phyloP scores from a whole-genome alignment of 2,113 vertebrate species.

The Semnornis frantzii region DNA sequence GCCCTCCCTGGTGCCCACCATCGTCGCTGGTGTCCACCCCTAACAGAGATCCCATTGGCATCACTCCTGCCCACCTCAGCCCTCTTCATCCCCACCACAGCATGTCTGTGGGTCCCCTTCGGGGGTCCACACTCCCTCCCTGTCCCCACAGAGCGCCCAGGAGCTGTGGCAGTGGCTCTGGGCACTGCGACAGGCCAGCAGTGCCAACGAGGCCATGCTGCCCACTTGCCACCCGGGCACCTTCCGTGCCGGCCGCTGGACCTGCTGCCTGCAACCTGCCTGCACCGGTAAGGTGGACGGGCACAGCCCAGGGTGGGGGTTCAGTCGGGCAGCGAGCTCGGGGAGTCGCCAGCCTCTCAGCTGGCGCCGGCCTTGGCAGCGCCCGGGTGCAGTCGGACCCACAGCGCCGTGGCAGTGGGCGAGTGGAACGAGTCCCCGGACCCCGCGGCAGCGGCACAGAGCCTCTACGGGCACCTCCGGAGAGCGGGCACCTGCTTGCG shows the following conservation, averaged over 20 bases:
- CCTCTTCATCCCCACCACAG: background rate
- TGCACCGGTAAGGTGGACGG: slow-evolving; percentile 72
- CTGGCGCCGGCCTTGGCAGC: slow-evolving; percentile 40
- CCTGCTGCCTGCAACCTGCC: slow-evolving; percentile 85
- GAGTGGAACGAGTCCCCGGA: slow-evolving; percentile 91
- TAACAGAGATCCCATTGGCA: rapidly evolving
- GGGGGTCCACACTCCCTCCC: background rate
- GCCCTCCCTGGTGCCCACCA: too few species aligned
- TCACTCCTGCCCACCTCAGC: background rate
- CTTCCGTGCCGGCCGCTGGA: slow-evolving; percentile 86
- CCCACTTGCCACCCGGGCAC: slow-evolving; percentile 84
- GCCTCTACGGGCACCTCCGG: slow-evolving; percentile 86
- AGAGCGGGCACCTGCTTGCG: slow-evolving; percentile 72
- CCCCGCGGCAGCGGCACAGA: slow-evolving; percentile 85
- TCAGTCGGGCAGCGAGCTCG: rapidly evolving
- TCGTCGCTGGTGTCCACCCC: background rate
- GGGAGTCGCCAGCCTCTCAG: too few species aligned
- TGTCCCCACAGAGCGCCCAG: slow-evolving; percentile 81
- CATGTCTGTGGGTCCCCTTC: rapidly evolving
- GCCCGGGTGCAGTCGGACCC: slow-evolving; percentile 88
- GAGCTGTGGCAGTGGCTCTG: slow-evolving; percentile 95
- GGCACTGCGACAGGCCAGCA: slow-evolving; percentile 85
- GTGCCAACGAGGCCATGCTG: slow-evolving; percentile 82
- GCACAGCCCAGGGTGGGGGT: too few species aligned
- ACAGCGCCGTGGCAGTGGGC: slow-evolving; percentile 84